phyloP scores from a whole-genome alignment of 1,140 invertebrate genomes.

The Schlechtendalia chinensis region DNA sequence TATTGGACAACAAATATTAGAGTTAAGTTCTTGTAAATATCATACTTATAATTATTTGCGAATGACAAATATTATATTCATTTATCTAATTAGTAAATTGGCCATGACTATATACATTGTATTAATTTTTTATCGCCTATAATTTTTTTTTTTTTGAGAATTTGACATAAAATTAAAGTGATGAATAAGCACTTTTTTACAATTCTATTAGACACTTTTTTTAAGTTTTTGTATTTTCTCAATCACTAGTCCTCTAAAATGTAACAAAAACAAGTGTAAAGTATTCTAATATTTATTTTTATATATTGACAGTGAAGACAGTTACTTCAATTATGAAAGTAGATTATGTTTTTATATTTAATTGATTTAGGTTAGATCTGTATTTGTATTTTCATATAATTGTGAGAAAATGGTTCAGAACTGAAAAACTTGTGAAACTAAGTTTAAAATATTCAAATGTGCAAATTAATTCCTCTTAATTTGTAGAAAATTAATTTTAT shows the following conservation, averaged over 20 bases:
- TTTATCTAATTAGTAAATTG: neutral
- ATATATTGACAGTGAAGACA: neutral
- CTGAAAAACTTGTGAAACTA: neutral
- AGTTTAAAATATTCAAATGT: too few relatives aligned
- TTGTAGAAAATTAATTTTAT: too few relatives aligned
- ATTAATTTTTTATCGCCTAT: neutral
- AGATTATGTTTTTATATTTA: neutral
- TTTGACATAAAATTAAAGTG: too few relatives aligned
- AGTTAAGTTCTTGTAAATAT: neutral
- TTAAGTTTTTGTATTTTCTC: constrained; percentile 2
- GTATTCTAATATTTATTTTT: constrained; percentile 26
- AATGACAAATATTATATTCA: neutral
- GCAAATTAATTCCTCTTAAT: too few relatives aligned
- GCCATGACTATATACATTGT: neutral
- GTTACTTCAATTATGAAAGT: neutral
- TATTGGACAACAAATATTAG: neutral
- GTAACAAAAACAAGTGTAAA: neutral
- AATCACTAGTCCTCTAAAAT: neutral
- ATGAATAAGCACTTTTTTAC: neutral
- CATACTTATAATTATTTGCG: too few relatives aligned
- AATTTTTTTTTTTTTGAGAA: neutral
- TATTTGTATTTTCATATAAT: neutral
- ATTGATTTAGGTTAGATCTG: neutral
- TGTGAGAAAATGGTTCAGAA: neutral
- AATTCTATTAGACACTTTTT: neutral